Conservation (phyloP, 2,888 invertebrate species). For the Amphipyra berbera region DNA sequence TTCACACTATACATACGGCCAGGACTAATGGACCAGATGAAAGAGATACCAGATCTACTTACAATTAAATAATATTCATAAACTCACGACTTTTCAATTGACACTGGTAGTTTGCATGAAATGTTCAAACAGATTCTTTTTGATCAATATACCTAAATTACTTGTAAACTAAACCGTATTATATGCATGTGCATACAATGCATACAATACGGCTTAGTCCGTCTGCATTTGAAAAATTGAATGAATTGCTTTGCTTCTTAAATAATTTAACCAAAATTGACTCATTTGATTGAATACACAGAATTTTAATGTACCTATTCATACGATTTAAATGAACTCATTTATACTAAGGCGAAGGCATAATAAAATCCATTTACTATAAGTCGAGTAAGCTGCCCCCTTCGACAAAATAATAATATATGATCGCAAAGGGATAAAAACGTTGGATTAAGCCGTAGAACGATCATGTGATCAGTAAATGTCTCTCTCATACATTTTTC, state of each 20-base stretch:
- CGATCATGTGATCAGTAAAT: too few relatives aligned
- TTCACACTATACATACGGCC: slow-evolving; percentile 8
- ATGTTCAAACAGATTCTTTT: neutral
- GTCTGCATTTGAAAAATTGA: neutral
- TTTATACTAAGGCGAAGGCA: slow-evolving; percentile 4
- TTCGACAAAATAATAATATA: neutral
- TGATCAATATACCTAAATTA: neutral
- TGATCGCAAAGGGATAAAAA: neutral
- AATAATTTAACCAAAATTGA: slow-evolving; percentile 1
- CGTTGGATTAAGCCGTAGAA: neutral
- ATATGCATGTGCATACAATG: too few relatives aligned
- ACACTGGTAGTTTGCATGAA: slow-evolving; percentile 6
- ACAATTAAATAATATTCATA: slow-evolving; percentile 23
- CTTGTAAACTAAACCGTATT: neutral
- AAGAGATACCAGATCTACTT: slow-evolving; percentile 4
- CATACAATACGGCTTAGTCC: too few relatives aligned
- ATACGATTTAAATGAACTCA: slow-evolving; percentile 7
- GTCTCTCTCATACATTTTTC: too few relatives aligned
- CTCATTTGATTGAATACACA: slow-evolving; percentile 3
- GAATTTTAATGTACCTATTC: neutral
- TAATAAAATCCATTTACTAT: neutral
- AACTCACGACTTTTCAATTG: slow-evolving; percentile 20
- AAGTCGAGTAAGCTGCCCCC: neutral
- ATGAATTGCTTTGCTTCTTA: slow-evolving; percentile 1
- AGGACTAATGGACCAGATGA: neutral